A percentile compares a stretch with the other conserved stretches of the same genome.
Evolutionary conservation across 2,113 vertebrate genomes (phyloP).

Genomic region (Gavialis gangeticus): DNA sequence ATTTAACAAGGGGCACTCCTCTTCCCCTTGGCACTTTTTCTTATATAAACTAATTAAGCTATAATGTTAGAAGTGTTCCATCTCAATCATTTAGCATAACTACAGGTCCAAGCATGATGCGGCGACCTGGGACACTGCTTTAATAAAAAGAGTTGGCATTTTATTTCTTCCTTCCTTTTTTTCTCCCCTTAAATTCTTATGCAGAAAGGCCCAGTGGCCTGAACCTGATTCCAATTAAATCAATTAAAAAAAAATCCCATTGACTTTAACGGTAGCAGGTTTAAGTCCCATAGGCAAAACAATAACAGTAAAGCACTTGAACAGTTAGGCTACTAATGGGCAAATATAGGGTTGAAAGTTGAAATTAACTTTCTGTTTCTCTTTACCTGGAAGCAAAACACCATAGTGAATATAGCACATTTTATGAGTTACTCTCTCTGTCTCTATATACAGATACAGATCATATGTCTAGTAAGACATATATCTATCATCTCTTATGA

Average conservation of each 20-base stretch:
- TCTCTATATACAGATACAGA: no score
- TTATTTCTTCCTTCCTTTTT: constrained; percentile 43
- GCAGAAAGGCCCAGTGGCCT: constrained; percentile 62
- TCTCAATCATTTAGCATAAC: constrained; percentile 44
- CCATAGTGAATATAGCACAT: constrained; percentile 60
- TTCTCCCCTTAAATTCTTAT: constrained; percentile 31
- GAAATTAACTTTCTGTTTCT: constrained; percentile 21
- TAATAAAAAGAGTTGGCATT: constrained; percentile 31
- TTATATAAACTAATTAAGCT: constrained; percentile 64
- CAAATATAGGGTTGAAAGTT: constrained; percentile 37
- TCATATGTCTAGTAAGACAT: background rate
- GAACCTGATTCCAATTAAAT: constrained; percentile 67
- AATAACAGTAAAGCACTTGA: constrained; percentile 54
- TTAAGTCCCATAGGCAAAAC: constrained; percentile 59
- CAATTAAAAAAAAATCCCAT: constrained; percentile 48
- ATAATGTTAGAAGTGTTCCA: constrained; percentile 49
- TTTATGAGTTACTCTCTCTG: background rate
- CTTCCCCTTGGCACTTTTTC: constrained; percentile 55
- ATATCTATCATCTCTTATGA: constrained; percentile 59
- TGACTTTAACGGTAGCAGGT: constrained; percentile 64
- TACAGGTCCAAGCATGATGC: background rate
- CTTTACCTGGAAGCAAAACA: constrained; percentile 50
- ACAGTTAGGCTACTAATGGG: constrained; percentile 46
- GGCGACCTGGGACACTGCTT: constrained; percentile 24
- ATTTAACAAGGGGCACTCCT: constrained; percentile 6